phyloP scores from a whole-genome alignment of 2,113 vertebrate genomes.

The Ammodramus savannarum region DNA sequence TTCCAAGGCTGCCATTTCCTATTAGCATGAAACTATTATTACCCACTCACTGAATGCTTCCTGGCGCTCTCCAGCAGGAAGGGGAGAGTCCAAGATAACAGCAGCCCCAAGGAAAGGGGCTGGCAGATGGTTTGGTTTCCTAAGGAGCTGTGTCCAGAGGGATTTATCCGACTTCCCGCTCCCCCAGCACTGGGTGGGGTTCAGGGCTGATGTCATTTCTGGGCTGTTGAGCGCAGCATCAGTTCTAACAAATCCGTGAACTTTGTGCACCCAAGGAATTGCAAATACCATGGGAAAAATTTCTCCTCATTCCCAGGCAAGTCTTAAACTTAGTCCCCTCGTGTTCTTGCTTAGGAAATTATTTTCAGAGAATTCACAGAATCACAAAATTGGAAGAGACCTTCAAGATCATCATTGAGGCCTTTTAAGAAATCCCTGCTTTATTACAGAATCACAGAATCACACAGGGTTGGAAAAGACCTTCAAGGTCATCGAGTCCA shows the following conservation, averaged over 20 bases:
- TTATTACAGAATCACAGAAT: background rate
- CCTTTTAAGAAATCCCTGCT: too few species aligned
- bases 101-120: conserved; percentile 2
- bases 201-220: conserved; percentile 15
- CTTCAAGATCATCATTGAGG: background rate
- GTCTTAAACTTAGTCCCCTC: background rate
- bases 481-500: background rate
- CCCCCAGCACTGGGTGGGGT: background rate
- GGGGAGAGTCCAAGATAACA: conserved; percentile 58
- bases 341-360: background rate
- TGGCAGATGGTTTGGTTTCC: conserved; percentile 19
- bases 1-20: conserved; percentile 62
- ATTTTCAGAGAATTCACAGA: background rate
- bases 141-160: background rate
- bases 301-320: background rate
- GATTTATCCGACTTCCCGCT: conserved; percentile 43
- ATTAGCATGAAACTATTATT: conserved; percentile 68
- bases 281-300: background rate
- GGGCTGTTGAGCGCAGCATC: background rate
- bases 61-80: conserved; percentile 66
- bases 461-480: too few species aligned
- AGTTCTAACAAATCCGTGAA: conserved; percentile 14
- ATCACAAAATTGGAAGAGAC: background rate
- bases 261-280: background rate
- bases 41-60: conserved; percentile 66